phyloP scores from a whole-genome alignment of 2,888 invertebrate species.

The Clusia tigrina region DNA sequence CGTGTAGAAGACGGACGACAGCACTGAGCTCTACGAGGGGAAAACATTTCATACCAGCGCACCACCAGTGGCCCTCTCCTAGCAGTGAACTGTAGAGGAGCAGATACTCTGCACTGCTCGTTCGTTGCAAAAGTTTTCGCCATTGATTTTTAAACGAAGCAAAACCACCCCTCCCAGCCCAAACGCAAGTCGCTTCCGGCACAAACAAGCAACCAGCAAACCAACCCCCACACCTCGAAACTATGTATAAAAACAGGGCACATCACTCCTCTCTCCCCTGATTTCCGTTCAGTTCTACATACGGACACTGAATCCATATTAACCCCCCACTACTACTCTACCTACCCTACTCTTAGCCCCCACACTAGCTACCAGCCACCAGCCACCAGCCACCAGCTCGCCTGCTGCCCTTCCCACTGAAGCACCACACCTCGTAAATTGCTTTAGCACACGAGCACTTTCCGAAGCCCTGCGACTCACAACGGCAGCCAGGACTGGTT shows the following conservation, averaged over 20 bases:
- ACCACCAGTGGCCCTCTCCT: too few relatives aligned
- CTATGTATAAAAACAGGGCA: neutral
- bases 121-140: constrained; percentile 27
- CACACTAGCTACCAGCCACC: neutral
- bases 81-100: neutral
- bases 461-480: neutral
- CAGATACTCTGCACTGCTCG: neutral
- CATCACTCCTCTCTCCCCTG: constrained; percentile 5
- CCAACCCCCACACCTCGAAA: constrained; percentile 9
- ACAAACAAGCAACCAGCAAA: constrained; percentile 3
- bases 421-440: constrained; percentile 24
- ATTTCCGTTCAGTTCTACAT: too few relatives aligned
- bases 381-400: neutral
- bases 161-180: constrained; percentile 13
- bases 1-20: too few relatives aligned
- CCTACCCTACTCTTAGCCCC: neutral
- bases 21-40: constrained; percentile 12
- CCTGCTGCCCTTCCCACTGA: neutral
- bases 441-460: constrained; percentile 29
- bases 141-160: constrained; percentile 46
- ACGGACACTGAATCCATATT: constrained; percentile 4
- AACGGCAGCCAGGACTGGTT: neutral
- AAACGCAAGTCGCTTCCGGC: constrained; percentile 11
- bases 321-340: neutral
- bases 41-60: constrained; percentile 12